These are phyloP conservation scores for Heteromyza rotundicornis DNA, from an alignment of 2,888 invertebrate species.

Conservation along the genomic window DNA sequence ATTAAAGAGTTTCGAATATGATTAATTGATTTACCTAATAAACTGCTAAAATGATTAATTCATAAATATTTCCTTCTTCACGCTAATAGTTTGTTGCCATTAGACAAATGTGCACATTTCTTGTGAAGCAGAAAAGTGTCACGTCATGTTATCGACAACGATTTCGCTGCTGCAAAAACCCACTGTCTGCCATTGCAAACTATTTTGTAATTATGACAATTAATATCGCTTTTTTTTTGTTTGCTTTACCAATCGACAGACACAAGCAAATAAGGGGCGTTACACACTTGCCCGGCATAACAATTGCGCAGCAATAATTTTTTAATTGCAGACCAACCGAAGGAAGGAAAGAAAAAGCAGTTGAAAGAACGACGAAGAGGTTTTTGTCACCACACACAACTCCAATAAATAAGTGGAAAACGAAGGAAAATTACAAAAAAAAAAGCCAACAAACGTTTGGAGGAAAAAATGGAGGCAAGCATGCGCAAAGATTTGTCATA, in stretches of 20 bases:
- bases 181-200: background rate
- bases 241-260: background rate
- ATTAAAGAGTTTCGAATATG: no score
- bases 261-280: background rate
- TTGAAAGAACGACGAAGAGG: background rate
- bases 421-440: no score
- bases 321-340: background rate
- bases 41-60: no score
- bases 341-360: background rate
- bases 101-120: no score
- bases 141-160: no score
- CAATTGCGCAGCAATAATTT: background rate
- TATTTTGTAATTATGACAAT: slow-evolving; percentile 3
- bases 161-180: no score
- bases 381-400: background rate
- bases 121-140: no score
- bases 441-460: background rate
- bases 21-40: no score
- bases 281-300: background rate
- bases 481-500: slow-evolving; percentile 63
- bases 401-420: background rate
- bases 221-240: background rate
- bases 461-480: slow-evolving; percentile 42
- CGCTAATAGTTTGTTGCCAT: no score
- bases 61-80: no score